Evolutionary conservation across 2,888 invertebrate genomes (phyloP).

Genomic region (Ophonus ardosiacus): DNA sequence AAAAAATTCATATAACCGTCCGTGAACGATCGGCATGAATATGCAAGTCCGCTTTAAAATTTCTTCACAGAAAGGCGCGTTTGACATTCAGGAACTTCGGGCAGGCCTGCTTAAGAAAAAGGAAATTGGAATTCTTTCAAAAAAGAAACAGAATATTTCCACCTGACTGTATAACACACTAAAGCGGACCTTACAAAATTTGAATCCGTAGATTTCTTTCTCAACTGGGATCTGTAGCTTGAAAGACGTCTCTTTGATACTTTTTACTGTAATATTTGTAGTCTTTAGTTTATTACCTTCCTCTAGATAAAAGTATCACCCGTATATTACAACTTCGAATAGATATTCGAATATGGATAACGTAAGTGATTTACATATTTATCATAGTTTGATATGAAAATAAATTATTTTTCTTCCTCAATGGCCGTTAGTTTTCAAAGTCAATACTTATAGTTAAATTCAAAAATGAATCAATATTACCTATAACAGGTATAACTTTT

Average conservation of each 20-base stretch:
- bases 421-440: background rate
- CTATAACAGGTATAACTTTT: too few relatives aligned
- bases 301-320: slow-evolving; percentile 33
- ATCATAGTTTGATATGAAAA: background rate
- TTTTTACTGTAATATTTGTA: slow-evolving; percentile 37
- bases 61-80: slow-evolving; percentile 13
- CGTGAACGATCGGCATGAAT: slow-evolving; percentile 31
- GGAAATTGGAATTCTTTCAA: slow-evolving; percentile 62
- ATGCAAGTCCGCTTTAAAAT: slow-evolving; percentile 31
- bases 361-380: background rate
- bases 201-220: slow-evolving; percentile 26
- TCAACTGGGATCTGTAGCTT: slow-evolving; percentile 30
- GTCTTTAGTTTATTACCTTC: slow-evolving; percentile 40
- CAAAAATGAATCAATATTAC: too few relatives aligned
- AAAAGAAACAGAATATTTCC: slow-evolving; percentile 51
- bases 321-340: slow-evolving; percentile 8
- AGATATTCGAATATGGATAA: slow-evolving; percentile 4
- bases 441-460: background rate
- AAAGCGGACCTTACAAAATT: slow-evolving; percentile 34
- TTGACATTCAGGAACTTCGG: slow-evolving; percentile 50
- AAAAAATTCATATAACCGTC: slow-evolving; percentile 38
- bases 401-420: background rate
- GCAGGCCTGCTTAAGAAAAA: slow-evolving; percentile 56
- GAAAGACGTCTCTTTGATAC: slow-evolving; percentile 24
- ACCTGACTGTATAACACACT: slow-evolving; percentile 48